Percentiles rank a stretch among this genome's conserved stretches.
phyloP scores from a whole-genome alignment of 23 tunicate species.

The Botrylloides violaceus region DNA sequence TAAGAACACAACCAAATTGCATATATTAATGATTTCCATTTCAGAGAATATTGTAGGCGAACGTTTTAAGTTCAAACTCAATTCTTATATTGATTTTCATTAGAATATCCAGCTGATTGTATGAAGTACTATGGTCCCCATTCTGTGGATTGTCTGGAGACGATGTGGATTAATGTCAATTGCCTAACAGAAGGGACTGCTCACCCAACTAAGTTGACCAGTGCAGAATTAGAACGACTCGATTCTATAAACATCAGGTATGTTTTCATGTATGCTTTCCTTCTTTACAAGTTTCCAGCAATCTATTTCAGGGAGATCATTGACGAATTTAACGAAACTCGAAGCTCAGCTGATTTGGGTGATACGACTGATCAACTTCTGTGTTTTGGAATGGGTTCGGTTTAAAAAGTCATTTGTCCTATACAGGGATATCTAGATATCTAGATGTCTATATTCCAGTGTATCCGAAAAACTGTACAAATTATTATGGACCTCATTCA shows the following conservation, averaged over 20 bases:
- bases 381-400: neutral
- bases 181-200: conserved; percentile 2
- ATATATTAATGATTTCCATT: neutral
- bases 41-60: too few relatives aligned
- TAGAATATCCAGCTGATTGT: conserved; percentile 4
- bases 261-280: neutral
- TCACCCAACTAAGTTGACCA: neutral
- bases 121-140: conserved; percentile 16
- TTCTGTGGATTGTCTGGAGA: conserved; percentile 15
- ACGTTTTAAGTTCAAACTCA: neutral
- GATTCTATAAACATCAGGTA: conserved; percentile 6
- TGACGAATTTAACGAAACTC: conserved; percentile 16
- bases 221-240: neutral
- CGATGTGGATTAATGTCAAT: conserved; percentile 8
- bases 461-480: neutral
- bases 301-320: conserved; percentile 4
- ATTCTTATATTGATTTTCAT: neutral
- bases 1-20: neutral
- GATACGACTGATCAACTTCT: neutral
- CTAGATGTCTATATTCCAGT: too few relatives aligned
- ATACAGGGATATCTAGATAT: too few relatives aligned
- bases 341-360: neutral
- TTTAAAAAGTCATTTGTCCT: too few relatives aligned
- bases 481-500: neutral
- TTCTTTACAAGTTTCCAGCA: neutral